Base-by-base conservation (phyloP, 2,113 vertebrate genomes). In the Pterophyllum scalare region DNA sequence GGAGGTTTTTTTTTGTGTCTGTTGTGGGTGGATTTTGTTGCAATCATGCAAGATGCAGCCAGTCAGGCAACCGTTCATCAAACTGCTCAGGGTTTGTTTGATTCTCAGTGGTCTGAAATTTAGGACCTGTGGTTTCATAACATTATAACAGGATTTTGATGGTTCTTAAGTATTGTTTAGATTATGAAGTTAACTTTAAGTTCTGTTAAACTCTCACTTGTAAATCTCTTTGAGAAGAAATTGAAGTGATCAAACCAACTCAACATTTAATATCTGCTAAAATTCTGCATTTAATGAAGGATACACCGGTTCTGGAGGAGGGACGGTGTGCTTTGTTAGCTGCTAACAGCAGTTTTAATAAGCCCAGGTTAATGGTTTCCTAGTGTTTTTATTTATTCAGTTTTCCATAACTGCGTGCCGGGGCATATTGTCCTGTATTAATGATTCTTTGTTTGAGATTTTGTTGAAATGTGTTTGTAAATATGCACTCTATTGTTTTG, bases 191-290 rank as follows among this genome's bases (percentile, higher is more conserved):
- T 46, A 15, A 22, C 13, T 8, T 15, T 0, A 22, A 12, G 24
- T 9, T 2, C 24, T 0, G 26, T 49, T 67, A 10, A 3, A 0
- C 22, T 40, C 64, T 28, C 24, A 0, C 33, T 46, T 46, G 22
- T 49, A 70, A 70, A 49, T 19, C 40, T 52, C 15, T 49, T 1
- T 70, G 43, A 5, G 43, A 49, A 6, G n/a, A 22, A 49, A 17
- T 6, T 49, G 46, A 15, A 49, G 14, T 17, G 46, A 7, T 49
- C 15, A 49, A 49, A 65, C 35, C 20, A 12, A 49, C 22, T 4
- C 9, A 0, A 28, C 64, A 7, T 70, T 70, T 49, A 70, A 28
- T 49, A 46, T 49, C 22, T 28, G 40, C 64, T 49, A 1, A 49
- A 46, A 67, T 22, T 26, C 38, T 17, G 13, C 62, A 26, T 22